phyloP scores from a whole-genome alignment of 2,797 vertebrate species.

The Epinephelus malabaricus region DNA sequence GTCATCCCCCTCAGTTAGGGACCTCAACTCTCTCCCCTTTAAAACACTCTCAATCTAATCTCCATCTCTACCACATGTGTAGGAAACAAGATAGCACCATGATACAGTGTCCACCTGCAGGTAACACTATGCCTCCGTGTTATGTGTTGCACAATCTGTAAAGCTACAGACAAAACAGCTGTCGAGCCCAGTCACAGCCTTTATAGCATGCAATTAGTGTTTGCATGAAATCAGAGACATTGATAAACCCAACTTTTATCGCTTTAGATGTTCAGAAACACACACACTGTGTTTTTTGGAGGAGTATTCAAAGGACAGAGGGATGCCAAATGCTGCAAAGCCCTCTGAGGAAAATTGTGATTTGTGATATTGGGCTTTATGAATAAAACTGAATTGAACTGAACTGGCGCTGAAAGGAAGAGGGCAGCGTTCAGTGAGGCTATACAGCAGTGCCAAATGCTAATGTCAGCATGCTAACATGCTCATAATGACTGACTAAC shows the following conservation, averaged over 20 bases:
- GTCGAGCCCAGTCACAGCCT: neutral
- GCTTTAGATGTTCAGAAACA: neutral
- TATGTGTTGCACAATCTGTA: slow-evolving; percentile 20
- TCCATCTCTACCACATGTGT: slow-evolving; percentile 56
- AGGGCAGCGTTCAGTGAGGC: no score
- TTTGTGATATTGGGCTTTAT: no score
- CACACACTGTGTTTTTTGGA: neutral
- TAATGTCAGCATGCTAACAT: neutral
- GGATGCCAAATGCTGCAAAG: no score
- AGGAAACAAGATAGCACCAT: slow-evolving; percentile 47
- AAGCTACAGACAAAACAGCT: slow-evolving; percentile 31
- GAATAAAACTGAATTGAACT: no score
- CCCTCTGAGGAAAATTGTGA: no score
- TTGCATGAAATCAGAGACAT: neutral
- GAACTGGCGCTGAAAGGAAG: no score
- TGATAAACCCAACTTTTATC: neutral
- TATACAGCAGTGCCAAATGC: neutral
- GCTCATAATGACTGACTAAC: neutral
- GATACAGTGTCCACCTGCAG: slow-evolving; percentile 48
- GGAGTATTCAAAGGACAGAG: no score
- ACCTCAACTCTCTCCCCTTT: slow-evolving; percentile 20
- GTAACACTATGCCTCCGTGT: slow-evolving; percentile 40
- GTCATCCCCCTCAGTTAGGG: slow-evolving; percentile 36
- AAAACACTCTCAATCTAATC: slow-evolving; percentile 65
- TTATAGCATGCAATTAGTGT: neutral